Conservation (phyloP, 2,797 vertebrate species). For the Paguma larvata region DNA sequence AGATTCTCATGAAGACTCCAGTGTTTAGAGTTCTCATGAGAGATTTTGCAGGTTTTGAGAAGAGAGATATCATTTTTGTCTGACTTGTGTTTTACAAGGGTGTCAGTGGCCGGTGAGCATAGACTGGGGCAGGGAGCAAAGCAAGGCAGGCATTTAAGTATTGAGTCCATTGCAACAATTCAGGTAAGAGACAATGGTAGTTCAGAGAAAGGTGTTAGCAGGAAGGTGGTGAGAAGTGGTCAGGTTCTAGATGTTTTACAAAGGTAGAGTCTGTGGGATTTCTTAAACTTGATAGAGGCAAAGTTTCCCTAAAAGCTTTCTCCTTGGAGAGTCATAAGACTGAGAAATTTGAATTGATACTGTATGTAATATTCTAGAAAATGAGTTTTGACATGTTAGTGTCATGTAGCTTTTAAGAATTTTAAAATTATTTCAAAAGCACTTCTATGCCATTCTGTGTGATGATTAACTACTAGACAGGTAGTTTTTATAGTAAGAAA, state of each 20-base stretch:
- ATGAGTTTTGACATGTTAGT: not conserved
- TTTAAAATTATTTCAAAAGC: conserved; percentile 32
- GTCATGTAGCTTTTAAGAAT: not conserved
- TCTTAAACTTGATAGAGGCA: not conserved
- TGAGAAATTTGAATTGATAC: conserved; percentile 8
- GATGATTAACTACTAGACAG: not conserved
- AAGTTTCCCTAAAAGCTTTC: not conserved
- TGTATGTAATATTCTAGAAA: conserved; percentile 26
- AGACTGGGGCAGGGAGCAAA: not conserved
- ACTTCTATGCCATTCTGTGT: conserved; percentile 32
- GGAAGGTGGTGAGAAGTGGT: not conserved
- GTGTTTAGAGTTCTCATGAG: not conserved
- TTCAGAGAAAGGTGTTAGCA: not conserved
- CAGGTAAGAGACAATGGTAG: not conserved
- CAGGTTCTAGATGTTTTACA: not conserved
- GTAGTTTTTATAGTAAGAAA: conserved; percentile 17
- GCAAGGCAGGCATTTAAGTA: not conserved
- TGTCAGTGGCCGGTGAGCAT: not conserved
- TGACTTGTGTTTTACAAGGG: not conserved
- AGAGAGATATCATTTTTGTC: not conserved
- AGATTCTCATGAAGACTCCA: not conserved
- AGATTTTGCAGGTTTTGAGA: not conserved
- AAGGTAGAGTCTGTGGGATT: not conserved
- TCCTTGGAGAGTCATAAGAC: not conserved
- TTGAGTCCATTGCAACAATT: not conserved